Percentiles rank a stretch among this genome's conserved stretches.
These are phyloP conservation scores for Tauraco erythrolophus DNA, from an alignment of 2,113 vertebrate genomes.

Conservation along the genomic window DNA sequence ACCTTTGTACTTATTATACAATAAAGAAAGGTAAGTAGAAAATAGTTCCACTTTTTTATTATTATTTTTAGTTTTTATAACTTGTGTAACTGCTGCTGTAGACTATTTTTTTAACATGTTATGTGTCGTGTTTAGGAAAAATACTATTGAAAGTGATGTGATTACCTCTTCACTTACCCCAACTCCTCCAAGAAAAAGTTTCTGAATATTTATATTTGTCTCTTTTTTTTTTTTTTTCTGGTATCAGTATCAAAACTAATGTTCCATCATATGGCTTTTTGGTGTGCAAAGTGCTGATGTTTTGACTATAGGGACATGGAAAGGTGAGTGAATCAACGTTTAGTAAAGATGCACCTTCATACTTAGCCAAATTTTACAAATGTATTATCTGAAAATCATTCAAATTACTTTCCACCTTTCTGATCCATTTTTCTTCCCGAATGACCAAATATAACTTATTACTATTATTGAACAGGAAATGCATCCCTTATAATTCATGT, in stretches of 20 bases:
- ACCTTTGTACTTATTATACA: neutral
- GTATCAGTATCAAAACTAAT: neutral
- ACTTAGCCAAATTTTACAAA: neutral
- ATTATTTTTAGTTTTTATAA: neutral
- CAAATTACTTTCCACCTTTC: slow-evolving; percentile 9
- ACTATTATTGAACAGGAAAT: neutral
- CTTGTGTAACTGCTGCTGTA: neutral
- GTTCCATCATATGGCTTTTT: neutral
- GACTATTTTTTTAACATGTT: neutral
- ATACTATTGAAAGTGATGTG: neutral
- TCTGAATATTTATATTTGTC: neutral
- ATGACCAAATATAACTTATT: neutral
- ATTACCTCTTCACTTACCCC: neutral
- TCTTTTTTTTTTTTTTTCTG: neutral
- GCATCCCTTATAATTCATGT: neutral
- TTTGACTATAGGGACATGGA: neutral
- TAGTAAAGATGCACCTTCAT: neutral
- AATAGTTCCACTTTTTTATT: neutral
- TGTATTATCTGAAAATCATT: slow-evolving; percentile 6
- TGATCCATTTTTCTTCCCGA: neutral
- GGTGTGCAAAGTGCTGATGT: neutral
- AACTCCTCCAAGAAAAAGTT: neutral
- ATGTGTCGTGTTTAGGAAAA: neutral
- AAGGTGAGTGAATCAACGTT: neutral
- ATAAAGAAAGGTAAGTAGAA: neutral